Evolutionary conservation across 2,113 vertebrate species (phyloP).

Genomic region (Oryzias woworae): DNA sequence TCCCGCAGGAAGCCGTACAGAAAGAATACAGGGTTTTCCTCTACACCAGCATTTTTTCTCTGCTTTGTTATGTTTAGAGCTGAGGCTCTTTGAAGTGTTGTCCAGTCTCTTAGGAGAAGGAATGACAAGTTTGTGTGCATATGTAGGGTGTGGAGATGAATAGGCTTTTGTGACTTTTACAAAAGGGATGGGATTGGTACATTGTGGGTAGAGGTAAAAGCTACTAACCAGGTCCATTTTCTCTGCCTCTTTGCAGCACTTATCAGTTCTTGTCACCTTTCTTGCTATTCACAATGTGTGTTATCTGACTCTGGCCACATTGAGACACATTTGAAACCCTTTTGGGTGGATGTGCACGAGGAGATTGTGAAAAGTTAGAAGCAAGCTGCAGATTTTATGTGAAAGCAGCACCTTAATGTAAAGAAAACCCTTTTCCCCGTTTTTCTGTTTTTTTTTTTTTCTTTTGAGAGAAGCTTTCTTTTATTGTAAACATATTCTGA

Average conservation of each 20-base stretch:
- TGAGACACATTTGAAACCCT: conserved; percentile 49
- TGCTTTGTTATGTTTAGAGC: conserved; percentile 51
- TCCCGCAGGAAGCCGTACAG: conserved; percentile 49
- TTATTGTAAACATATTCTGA: conserved; percentile 5
- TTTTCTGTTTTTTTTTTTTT: no score
- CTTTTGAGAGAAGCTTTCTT: no score
- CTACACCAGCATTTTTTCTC: conserved; percentile 42
- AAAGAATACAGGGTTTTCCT: conserved; percentile 48
- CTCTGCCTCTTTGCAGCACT: conserved; percentile 28
- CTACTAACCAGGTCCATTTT: conserved; percentile 34
- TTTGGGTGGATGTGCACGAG: conserved; percentile 42
- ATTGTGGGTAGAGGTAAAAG: conserved; percentile 27
- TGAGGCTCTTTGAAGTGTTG: conserved; percentile 60
- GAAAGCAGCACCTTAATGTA: not conserved
- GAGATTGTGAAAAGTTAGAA: conserved; percentile 7
- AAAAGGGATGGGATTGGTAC: conserved; percentile 23
- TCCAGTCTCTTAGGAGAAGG: conserved; percentile 37
- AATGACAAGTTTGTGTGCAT: conserved; percentile 41
- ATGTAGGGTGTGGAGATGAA: conserved; percentile 19
- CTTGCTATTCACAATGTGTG: conserved; percentile 35
- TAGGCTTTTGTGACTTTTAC: conserved; percentile 41
- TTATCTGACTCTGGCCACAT: conserved; percentile 66
- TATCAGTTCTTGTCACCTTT: conserved; percentile 57
- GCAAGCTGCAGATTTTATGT: conserved; percentile 1
- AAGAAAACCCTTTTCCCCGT: no score